Evolutionary conservation across 2,888 invertebrate species (phyloP), one percentile per base, ranked within the genome.

Genomic region (Zygaena filipendulae): DNA sequence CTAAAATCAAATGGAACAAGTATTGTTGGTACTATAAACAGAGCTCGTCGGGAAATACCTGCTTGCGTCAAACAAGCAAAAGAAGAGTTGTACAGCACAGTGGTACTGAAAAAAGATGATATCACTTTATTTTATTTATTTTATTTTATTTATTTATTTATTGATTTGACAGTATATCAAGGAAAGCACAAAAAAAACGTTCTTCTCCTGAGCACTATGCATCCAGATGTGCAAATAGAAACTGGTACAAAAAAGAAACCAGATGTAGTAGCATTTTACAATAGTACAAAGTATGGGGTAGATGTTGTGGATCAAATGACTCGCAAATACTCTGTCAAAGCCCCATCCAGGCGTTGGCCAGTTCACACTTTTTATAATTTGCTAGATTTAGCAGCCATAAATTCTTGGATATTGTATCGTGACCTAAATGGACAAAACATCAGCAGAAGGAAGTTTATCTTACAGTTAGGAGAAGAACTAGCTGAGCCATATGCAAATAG

Each of bases 151-250:
- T 6, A 6, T 8, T n/a, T n/a, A n/a, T n/a, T n/a, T n/a, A n/a
- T n/a, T n/a, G 12, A n/a, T 25, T 29, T 33, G 29, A 33, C 25
- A 18, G 25, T 32, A 23, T 32, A 32, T 21, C 25, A 32, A 18
- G 25, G 21, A 18, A 33, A 33, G 27, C 29, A 25, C 16, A 30
- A 25, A 16, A 30, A 29, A 33, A 30, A 33, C 20, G 33, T 27
- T 29, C 21, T 33, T 25, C 24, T 33, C 12, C 32, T 33, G 4
- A 33, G 33, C 23, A 33, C 30, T 30, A 33, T 30, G 21, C 33
- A 33, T 20, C 24, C 23, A 19, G 27, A 30, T 25, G 23, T 33
- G 20, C 25, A 25, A 33, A 33, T 32, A 23, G 13, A 22, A 21
- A 20, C 19, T 21, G 18, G 14, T 20, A 25, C 25, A 27, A 29